phyloP scores from a whole-genome alignment of 1,140 invertebrate species.

The Mercenaria mercenaria region DNA sequence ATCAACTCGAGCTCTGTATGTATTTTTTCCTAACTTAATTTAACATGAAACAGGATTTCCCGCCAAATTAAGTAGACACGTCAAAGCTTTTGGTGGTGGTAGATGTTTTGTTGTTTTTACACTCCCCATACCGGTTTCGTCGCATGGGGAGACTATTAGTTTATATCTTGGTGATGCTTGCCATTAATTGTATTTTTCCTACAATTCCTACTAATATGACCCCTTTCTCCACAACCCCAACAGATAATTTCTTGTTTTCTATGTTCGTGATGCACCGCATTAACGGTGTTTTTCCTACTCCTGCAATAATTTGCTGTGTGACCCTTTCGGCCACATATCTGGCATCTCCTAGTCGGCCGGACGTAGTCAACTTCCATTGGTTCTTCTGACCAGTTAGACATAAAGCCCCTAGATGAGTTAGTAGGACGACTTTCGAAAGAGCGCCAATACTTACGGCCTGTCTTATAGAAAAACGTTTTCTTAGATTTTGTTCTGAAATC shows the following conservation, averaged over 20 bases:
- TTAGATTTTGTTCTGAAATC: neutral
- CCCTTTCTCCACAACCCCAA: neutral
- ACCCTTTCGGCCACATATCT: neutral
- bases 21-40: slow-evolving; percentile 3
- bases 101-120: neutral
- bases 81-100: neutral
- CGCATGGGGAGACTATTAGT: neutral
- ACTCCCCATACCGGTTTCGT: neutral
- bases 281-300: neutral
- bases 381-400: neutral
- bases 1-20: slow-evolving; percentile 3
- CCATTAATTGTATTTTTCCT: neutral
- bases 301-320: neutral
- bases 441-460: neutral
- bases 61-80: neutral
- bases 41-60: neutral
- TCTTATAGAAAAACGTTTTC: neutral
- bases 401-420: neutral
- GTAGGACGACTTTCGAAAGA: too few relatives aligned
- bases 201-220: neutral
- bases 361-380: slow-evolving; percentile 36
- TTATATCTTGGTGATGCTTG: neutral
- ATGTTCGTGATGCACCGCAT: neutral
- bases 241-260: neutral
- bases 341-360: neutral